phyloP scores from a whole-genome alignment of 1,140 invertebrate genomes.

The Drosophila orena region DNA sequence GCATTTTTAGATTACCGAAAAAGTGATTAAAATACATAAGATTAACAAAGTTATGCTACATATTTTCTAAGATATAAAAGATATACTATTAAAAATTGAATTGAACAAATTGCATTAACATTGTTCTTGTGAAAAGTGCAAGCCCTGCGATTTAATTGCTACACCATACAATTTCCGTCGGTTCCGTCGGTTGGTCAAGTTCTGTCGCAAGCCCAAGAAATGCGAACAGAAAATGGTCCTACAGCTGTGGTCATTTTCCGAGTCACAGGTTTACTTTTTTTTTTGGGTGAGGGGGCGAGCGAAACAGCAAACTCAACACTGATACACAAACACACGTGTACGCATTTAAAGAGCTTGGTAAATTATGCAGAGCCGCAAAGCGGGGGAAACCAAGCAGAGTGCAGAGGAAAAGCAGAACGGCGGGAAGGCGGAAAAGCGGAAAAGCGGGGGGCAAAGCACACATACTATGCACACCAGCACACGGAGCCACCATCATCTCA shows the following conservation, averaged over 20 bases:
- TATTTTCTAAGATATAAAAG: no score
- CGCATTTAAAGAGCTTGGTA: conserved; percentile 37
- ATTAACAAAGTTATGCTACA: no score
- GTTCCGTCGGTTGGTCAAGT: conserved; percentile 24
- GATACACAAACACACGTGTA: conserved; percentile 35
- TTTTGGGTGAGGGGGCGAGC: background rate
- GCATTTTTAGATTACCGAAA: no score
- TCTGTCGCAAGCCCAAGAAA: conserved; percentile 8
- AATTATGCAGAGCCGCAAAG: conserved; percentile 38
- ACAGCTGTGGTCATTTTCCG: conserved; percentile 37
- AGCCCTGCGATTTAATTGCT: background rate
- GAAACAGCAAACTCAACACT: conserved; percentile 23
- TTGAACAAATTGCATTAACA: no score
- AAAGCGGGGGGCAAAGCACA: conserved; percentile 3
- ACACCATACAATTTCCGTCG: conserved; percentile 15
- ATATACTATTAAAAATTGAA: no score
- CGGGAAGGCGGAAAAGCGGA: conserved; percentile 24
- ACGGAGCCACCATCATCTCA: conserved; percentile 34
- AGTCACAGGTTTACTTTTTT: conserved; percentile 2
- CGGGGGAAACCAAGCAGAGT: conserved; percentile 4
- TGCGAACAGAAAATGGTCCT: conserved; percentile 13
- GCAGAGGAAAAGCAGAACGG: background rate
- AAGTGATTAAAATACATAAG: no score
- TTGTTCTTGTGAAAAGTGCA: background rate
- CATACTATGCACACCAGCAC: conserved; percentile 1